Evolutionary conservation across 53 echinoderm and acorn worm species (phyloP).

Genomic region (Patiria pectinifera): DNA sequence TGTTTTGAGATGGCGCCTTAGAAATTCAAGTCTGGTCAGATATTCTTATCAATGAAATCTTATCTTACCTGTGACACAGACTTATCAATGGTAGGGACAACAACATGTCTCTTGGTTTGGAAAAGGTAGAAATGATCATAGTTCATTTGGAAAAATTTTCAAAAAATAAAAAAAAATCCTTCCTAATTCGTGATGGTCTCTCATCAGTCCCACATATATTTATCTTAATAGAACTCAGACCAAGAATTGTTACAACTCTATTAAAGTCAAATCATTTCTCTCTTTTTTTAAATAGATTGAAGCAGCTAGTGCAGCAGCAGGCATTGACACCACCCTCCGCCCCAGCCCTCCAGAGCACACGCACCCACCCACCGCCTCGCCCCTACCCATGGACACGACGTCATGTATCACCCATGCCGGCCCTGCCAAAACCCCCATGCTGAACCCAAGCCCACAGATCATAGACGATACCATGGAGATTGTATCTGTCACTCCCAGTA

Average conservation of each 20-base stretch:
- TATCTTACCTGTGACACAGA: too few relatives aligned
- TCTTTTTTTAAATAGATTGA: slow-evolving; percentile 25
- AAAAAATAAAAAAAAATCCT: too few relatives aligned
- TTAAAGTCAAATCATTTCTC: background rate
- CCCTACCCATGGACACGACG: slow-evolving; percentile 42
- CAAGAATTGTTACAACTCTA: background rate
- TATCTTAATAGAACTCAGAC: too few relatives aligned
- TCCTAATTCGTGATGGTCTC: too few relatives aligned
- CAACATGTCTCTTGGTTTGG: too few relatives aligned
- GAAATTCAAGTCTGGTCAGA: too few relatives aligned
- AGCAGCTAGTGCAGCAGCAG: slow-evolving; percentile 60
- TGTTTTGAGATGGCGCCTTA: too few relatives aligned
- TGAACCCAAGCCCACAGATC: slow-evolving; percentile 60
- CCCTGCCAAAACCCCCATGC: slow-evolving; percentile 40
- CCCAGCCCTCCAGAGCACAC: slow-evolving; percentile 37
- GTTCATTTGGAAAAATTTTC: too few relatives aligned
- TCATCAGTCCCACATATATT: too few relatives aligned
- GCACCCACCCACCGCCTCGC: slow-evolving; percentile 29
- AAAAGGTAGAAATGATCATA: too few relatives aligned
- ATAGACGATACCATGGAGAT: slow-evolving; percentile 56
- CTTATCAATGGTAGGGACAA: too few relatives aligned
- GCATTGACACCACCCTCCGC: slow-evolving; percentile 47
- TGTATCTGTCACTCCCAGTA: slow-evolving; percentile 31
- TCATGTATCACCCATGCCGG: background rate
- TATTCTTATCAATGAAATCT: too few relatives aligned